phyloP scores from a whole-genome alignment of 2,888 invertebrate species.

The Eupithecia dodoneata region DNA sequence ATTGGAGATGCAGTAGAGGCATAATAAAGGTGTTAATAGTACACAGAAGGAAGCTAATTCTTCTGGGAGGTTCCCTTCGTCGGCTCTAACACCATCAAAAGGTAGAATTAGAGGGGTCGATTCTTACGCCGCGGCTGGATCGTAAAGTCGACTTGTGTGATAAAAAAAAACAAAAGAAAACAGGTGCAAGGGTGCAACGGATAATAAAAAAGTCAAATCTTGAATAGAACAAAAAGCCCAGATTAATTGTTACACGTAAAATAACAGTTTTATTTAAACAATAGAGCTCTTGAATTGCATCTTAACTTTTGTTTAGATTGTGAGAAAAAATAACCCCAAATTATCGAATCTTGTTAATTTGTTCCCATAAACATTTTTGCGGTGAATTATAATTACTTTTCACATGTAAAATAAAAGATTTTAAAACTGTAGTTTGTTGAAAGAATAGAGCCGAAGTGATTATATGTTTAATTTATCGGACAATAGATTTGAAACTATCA shows the following conservation, averaged over 20 bases:
- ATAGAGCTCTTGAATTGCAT: slow-evolving; percentile 43
- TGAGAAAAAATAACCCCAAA: slow-evolving; percentile 67
- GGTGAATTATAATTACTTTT: slow-evolving; percentile 20
- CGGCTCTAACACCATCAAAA: background rate
- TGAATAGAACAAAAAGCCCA: slow-evolving; percentile 25
- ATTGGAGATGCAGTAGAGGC: background rate
- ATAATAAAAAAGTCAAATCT: slow-evolving; percentile 18
- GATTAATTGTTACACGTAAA: slow-evolving; percentile 44
- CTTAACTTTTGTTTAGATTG: slow-evolving; percentile 66
- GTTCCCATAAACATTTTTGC: slow-evolving; percentile 28
- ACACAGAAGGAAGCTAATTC: background rate
- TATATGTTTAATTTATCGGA: background rate
- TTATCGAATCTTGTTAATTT: slow-evolving; percentile 52
- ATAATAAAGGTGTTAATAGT: background rate
- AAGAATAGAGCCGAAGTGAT: background rate
- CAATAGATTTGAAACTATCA: background rate
- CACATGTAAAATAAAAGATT: slow-evolving; percentile 13
- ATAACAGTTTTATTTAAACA: slow-evolving; percentile 41
- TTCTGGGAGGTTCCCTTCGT: too few relatives aligned
- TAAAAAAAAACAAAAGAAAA: background rate
- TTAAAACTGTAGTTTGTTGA: background rate
- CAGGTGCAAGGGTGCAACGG: slow-evolving; percentile 4
- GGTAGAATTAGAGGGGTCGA: background rate
- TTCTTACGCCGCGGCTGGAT: background rate
- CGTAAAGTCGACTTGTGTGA: background rate